phyloP scores from a whole-genome alignment of 2,888 invertebrate species.

The Agrotis puta region DNA sequence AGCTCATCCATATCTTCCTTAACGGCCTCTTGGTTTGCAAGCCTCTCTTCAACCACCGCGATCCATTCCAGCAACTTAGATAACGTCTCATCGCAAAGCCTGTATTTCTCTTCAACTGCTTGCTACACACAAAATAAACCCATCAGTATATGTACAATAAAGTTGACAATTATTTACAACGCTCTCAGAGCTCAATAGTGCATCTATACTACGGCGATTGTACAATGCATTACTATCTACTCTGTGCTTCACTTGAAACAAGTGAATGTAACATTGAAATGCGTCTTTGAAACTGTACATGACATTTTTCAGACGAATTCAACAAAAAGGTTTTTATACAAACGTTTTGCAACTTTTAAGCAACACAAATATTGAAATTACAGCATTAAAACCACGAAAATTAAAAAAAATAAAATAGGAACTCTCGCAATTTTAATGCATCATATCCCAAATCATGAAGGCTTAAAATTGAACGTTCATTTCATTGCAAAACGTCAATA shows the following conservation, averaged over 20 bases:
- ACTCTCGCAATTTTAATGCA: conserved; percentile 28
- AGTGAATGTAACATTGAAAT: conserved; percentile 46
- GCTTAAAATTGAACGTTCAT: neutral
- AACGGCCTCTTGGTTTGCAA: conserved; percentile 96
- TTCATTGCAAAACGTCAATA: conserved; percentile 58
- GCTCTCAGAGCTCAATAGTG: conserved; percentile 63
- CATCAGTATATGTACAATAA: conserved; percentile 42
- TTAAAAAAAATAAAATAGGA: neutral
- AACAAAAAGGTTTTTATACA: conserved; percentile 26
- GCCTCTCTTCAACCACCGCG: conserved; percentile 94
- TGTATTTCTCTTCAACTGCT: conserved; percentile 98
- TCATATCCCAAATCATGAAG: neutral
- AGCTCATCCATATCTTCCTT: conserved; percentile 96
- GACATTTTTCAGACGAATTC: conserved; percentile 44
- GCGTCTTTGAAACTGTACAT: conserved; percentile 54
- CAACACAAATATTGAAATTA: neutral
- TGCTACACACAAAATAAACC: conserved; percentile 92
- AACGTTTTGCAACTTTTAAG: conserved; percentile 52
- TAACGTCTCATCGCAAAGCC: conserved; percentile 96
- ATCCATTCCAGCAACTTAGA: conserved; percentile 97
- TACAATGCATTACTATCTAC: conserved; percentile 74
- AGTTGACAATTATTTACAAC: conserved; percentile 48
- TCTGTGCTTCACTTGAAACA: conserved; percentile 66
- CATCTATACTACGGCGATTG: conserved; percentile 70
- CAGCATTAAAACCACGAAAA: conserved; percentile 17